Evolutionary conservation across 2,797 vertebrate species (phyloP), one percentile per base, ranked within the genome.

Genomic region (Yasuhikotakia modesta): DNA sequence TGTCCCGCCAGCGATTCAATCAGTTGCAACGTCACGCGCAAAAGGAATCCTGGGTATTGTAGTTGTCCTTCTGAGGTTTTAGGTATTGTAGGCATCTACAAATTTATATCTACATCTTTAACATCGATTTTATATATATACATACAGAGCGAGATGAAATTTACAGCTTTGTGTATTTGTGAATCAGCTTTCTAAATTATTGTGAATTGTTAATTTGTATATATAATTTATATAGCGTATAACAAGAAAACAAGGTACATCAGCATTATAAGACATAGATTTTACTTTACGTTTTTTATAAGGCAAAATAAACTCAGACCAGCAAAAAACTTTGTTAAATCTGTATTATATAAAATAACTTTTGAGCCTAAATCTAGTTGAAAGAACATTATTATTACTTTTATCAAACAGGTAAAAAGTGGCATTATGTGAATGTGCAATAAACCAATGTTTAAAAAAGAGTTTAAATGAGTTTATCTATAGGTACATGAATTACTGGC

Each of bases 1-100:
- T 63, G 73, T 92, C 91, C 91, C 92, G 91, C 91, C 88, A 50
- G 85, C 73, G 86, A 90, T 92, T 92, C 89, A 84, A 92, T 87
- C 81, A 86, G 76, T 52, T 80, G 78, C 53, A 53, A 55, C 70
- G 61, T 50, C 60, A 35, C 0, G 35, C 4, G 0, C 12, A 43
- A n/a, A 0, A 2, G n/a, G 55, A 27, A 50, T 66, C 60, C 12
- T 79, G 86, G 86, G 86, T 72, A 82, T 71, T 84, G 84, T 43
- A 84, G 84, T 87, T 43, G 16, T 48, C 22, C n/a, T n/a, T 58
- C 6, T 14, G 2, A n/a, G n/a, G n/a, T n/a, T n/a, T n/a, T n/a
- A n/a, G n/a, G n/a, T n/a, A n/a, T n/a, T n/a, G n/a, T n/a, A n/a
- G n/a, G n/a, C n/a, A n/a, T n/a, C n/a, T 13, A 57, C 10, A 13